Evolutionary conservation across 1,140 invertebrate genomes (phyloP).

Genomic region (Prorops nasuta): DNA sequence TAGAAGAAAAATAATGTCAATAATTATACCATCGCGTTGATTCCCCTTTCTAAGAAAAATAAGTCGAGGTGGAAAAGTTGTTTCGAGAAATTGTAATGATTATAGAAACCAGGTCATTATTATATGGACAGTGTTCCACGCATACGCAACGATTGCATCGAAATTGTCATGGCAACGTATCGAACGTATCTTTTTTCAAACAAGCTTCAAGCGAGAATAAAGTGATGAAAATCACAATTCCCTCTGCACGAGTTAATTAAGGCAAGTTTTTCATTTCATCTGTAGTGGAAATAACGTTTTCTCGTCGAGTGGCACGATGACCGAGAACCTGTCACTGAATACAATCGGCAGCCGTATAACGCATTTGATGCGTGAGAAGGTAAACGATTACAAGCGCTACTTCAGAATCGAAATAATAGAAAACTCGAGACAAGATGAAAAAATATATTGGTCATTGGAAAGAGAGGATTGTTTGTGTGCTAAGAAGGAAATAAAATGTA

Average conservation of each 20-base stretch:
- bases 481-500: slow-evolving; percentile 4
- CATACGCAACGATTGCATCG: not conserved
- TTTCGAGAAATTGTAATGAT: too few relatives aligned
- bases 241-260: not conserved
- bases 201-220: not conserved
- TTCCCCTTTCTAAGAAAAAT: too few relatives aligned
- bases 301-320: slow-evolving; percentile 5
- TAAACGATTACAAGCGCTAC: slow-evolving; percentile 17
- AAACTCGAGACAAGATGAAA: too few relatives aligned
- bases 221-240: not conserved
- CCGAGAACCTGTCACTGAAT: slow-evolving; percentile 20
- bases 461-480: too few relatives aligned
- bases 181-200: slow-evolving; percentile 8
- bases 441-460: too few relatives aligned
- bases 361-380: slow-evolving; percentile 25
- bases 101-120: too few relatives aligned
- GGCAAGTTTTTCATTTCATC: not conserved
- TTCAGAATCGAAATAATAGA: too few relatives aligned
- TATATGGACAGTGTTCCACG: too few relatives aligned
- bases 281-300: not conserved
- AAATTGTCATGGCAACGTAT: slow-evolving; percentile 12
- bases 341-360: slow-evolving; percentile 6
- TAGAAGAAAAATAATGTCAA: too few relatives aligned
- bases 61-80: too few relatives aligned
- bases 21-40: too few relatives aligned